Conservation (phyloP, 2,888 invertebrate genomes). For the Tipula unca region DNA sequence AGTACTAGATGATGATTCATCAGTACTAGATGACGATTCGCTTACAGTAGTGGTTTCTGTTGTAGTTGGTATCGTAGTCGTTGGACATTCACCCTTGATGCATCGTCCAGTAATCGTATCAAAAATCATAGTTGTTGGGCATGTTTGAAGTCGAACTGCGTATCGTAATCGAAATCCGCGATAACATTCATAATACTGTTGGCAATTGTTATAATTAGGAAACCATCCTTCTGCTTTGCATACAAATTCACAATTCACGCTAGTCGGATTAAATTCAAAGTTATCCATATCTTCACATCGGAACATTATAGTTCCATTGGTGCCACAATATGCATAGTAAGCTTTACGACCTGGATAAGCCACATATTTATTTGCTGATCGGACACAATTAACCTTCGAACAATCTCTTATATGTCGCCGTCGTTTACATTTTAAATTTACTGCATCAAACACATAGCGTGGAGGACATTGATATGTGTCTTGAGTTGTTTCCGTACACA, state of each 20-base stretch:
- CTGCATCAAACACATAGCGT: not conserved
- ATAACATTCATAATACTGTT: not conserved
- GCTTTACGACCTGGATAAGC: not conserved
- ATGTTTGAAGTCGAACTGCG: not conserved
- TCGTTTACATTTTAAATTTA: not conserved
- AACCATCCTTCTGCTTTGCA: not conserved
- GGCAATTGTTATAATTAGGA: not conserved
- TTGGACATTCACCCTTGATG: not conserved
- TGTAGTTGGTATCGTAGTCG: not conserved
- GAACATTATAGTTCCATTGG: not conserved
- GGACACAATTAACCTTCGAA: not conserved
- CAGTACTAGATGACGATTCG: no score
- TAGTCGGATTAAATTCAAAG: not conserved
- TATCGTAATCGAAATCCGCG: not conserved
- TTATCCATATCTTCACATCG: not conserved
- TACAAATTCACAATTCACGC: not conserved
- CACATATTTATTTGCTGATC: not conserved
- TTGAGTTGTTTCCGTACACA: not conserved
- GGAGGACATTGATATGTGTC: not conserved
- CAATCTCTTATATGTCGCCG: not conserved
- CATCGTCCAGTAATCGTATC: not conserved
- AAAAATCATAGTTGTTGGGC: not conserved
- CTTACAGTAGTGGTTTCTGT: not conserved
- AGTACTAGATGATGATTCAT: no score
- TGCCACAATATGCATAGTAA: not conserved